Percentiles rank a stretch among this genome's conserved stretches.
Evolutionary conservation across 2,888 invertebrate species (phyloP).

Genomic region (Endomychus coccineus): DNA sequence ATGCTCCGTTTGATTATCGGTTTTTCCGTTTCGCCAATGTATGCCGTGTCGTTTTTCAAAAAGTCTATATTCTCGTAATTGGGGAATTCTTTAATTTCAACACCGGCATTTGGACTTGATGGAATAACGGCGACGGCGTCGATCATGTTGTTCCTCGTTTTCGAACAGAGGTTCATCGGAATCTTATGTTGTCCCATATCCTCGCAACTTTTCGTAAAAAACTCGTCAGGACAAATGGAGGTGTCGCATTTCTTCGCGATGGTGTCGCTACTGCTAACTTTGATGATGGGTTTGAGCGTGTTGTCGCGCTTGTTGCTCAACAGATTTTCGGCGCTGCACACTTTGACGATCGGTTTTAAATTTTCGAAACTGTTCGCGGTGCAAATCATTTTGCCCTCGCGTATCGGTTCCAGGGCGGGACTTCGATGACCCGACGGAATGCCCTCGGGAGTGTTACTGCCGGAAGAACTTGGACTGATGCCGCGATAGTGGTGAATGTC

Average conservation of each 20-base stretch:
- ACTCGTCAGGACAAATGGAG: conserved; percentile 15
- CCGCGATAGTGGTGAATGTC: conserved; percentile 69
- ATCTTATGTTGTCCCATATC: conserved; percentile 18
- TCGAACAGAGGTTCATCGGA: neutral
- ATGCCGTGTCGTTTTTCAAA: conserved; percentile 35
- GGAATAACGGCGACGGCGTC: neutral
- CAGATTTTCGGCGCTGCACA: conserved; percentile 30
- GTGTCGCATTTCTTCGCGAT: conserved; percentile 14
- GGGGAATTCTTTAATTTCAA: conserved; percentile 24
- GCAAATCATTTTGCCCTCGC: conserved; percentile 43
- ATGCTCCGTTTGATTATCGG: conserved; percentile 26
- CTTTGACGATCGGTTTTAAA: conserved; percentile 31
- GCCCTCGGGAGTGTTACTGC: conserved; percentile 53
- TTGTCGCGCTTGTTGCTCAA: conserved; percentile 18
- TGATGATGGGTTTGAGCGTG: conserved; percentile 28
- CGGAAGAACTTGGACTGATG: conserved; percentile 51
- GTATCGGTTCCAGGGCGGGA: conserved; percentile 50
- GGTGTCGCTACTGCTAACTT: conserved; percentile 26
- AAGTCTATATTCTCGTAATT: conserved; percentile 40
- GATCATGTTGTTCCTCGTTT: neutral
- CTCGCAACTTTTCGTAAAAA: conserved; percentile 31
- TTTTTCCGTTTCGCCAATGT: conserved; percentile 24
- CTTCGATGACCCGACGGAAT: conserved; percentile 43
- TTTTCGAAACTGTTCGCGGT: conserved; percentile 25
- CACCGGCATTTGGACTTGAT: neutral